Base-by-base conservation (phyloP, 2,113 vertebrate species). In the Dunckerocampus dactyliophorus region DNA sequence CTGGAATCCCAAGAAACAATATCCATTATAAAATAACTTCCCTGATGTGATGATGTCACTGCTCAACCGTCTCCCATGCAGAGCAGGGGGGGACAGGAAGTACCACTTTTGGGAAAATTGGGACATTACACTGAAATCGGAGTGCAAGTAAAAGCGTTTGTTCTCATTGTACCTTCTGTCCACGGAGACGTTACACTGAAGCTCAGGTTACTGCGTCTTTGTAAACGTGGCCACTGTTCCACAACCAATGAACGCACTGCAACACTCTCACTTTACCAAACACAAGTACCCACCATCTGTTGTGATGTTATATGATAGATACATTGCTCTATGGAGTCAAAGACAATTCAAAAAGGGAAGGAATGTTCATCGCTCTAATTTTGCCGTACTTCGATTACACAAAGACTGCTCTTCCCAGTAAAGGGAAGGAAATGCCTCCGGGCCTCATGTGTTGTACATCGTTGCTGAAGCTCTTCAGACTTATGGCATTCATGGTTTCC, bases 401-500 rank as follows among this genome's bases (percentile, higher is more conserved):
- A 76, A 56, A 69, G 68, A 69, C 10, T 7, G 54, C 63, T 71
- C 62, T 74, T 68, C 77, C 37, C 53, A 17, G 69, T 57, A 45
- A 85, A 82, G 48, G 85, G 84, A 87, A 89, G 88, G 85, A 88
- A 88, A 86, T 74, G 71, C 76, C 67, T 74, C 59, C 19, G 60
- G 69, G 67, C 53, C 72, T 55, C 77, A 75, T 81, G 67, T 62
- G 24, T 56, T 68, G 49, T 22, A 61, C 62, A 51, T 69, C 63
- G 63, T 43, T 11, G 51, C 6, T 47, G 46, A 66, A 59, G 61
- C 61, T 56, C 53, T 50, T 65, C 43, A 6, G 63, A 61, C 22
- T 59, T 62, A 61, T 67, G 73, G 67, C 42, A 63, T 59, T 70
- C 55, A 50, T 65, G 46, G 24, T 62, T 80, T 89, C 83, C 88